Percentiles rank a stretch among this genome's conserved stretches.
phyloP scores from a whole-genome alignment of 2,113 vertebrate genomes.

The Myotis yumanensis region DNA sequence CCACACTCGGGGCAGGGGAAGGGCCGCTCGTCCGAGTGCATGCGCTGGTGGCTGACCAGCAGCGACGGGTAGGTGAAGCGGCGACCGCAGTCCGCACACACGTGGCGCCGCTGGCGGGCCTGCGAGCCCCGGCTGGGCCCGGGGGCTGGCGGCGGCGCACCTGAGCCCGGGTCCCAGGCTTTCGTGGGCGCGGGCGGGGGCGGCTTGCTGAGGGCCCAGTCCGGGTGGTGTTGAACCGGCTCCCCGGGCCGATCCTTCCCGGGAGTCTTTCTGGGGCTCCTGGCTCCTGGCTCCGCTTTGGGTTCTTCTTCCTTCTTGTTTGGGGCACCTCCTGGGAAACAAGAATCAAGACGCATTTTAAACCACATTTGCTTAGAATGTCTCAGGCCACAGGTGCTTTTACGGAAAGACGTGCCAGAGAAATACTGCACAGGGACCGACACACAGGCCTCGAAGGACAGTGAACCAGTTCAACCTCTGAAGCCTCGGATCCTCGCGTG shows the following conservation, averaged over 20 bases:
- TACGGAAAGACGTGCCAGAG: not conserved
- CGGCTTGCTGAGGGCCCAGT: not conserved
- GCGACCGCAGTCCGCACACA: constrained; percentile 75
- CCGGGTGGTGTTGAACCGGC: not conserved
- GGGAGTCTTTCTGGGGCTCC: not conserved
- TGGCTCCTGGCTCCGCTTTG: not conserved
- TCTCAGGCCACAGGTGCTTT: not conserved
- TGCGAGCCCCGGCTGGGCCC: not conserved
- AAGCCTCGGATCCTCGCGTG: not conserved
- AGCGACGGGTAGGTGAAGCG: constrained; percentile 72
- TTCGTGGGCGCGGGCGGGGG: not conserved
- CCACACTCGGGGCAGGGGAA: constrained; percentile 77
- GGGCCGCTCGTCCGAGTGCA: constrained; percentile 72
- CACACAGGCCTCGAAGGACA: not conserved
- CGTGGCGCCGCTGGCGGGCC: constrained; percentile 62
- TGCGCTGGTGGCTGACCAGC: constrained; percentile 74
- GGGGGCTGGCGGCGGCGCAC: not conserved
- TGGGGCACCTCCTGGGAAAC: constrained; percentile 45
- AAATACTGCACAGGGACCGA: not conserved
- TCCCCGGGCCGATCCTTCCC: not conserved
- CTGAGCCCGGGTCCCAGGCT: not conserved
- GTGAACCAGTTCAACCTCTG: not conserved
- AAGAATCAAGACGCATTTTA: constrained; percentile 39
- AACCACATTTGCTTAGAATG: not conserved
- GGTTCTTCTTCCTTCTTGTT: not conserved